A percentile compares a stretch with the other conserved stretches of the same genome.
phyloP scores from a whole-genome alignment of 2,888 invertebrate genomes.

The Lasioglossum villosulum region DNA sequence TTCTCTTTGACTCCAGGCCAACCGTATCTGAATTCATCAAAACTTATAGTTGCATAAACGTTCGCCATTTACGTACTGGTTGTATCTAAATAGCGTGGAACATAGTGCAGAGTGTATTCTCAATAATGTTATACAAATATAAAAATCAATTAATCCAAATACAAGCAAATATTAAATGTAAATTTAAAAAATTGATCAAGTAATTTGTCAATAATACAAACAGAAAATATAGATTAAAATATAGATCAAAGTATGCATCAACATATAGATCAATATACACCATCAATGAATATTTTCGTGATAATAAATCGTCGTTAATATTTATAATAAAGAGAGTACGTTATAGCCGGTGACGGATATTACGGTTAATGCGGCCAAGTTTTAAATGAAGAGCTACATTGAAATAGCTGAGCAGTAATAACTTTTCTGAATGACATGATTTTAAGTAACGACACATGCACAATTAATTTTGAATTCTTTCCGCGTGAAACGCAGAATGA shows the following conservation, averaged over 20 bases:
- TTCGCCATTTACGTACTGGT: neutral
- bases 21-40: neutral
- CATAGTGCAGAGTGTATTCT: neutral
- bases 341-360: neutral
- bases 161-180: neutral
- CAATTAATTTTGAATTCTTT: neutral
- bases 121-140: neutral
- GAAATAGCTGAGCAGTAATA: neutral
- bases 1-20: neutral
- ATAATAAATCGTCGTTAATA: neutral
- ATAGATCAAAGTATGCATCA: too few relatives aligned
- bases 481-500: neutral
- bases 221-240: neutral
- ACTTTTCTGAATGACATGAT: neutral
- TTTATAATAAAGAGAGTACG: neutral
- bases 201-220: neutral
- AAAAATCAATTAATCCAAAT: neutral
- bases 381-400: neutral
- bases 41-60: neutral
- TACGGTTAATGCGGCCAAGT: neutral
- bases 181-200: neutral
- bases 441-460: neutral
- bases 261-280: neutral
- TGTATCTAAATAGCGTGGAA: neutral
- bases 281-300: neutral